Evolutionary conservation across 2,888 invertebrate species (phyloP), one percentile per base, ranked within the genome.

Genomic region (Willowsia nigromaculata): DNA sequence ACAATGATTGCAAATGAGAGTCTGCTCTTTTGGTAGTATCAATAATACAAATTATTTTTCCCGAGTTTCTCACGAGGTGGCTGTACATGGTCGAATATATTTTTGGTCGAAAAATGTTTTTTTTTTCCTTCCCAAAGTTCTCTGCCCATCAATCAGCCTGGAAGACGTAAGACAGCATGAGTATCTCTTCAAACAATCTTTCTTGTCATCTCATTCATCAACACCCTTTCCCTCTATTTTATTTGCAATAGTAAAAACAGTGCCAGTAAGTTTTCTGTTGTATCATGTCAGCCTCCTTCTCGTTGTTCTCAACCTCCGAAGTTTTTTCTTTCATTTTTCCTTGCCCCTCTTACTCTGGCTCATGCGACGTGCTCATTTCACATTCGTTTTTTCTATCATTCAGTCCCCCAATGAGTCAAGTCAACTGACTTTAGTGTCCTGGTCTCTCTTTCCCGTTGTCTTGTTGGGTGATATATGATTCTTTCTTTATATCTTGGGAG

Each of bases 201-300:
- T 81, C 74, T 88, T 86, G 87, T 86, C 90, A 82, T 84, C 88
- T 81, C 85, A 85, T 87, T 84, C 86, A 86, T 85, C 85, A 85
- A 90, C 85, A 86, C 85, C 85, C 85, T 86, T 86, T 83, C 89
- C 43, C 86, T 84, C 37, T 68, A 68, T 56, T 68, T 81, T 80
- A 82, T 81, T 74, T 62, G 40, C 37, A 71, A 11, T 33, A 22
- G 40, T 40, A 47, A 53, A 71, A 43, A 25, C 22, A 43, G 22
- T 47, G 47, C 25, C 9, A 68, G 68, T 18, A 11, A 68, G n/a
- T 33, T 50, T 1, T 59, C 9, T 59, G 27, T 7, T 30, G 59
- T 59, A 27, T 71, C 43, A 15, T 30, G 22, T 13, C 43, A 2
- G 56, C 15, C 62, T 76, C 30, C 47, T 18, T 78, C 53, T n/a